Evolutionary conservation across 2,797 vertebrate genomes (phyloP), one percentile per base, ranked within the genome.

Genomic region (Anguilla pacifica): DNA sequence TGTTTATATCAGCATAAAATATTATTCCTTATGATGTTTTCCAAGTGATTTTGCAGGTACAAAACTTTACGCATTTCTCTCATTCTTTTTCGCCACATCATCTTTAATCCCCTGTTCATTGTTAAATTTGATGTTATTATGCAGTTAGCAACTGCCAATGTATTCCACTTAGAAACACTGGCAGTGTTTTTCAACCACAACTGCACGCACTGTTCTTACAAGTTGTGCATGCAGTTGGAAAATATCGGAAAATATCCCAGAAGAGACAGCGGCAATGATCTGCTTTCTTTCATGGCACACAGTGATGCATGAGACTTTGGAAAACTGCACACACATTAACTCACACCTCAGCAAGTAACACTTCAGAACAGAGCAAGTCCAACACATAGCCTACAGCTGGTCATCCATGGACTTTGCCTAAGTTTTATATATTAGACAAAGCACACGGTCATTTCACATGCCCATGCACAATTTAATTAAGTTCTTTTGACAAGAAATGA

Each of bases 1-100:
- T 67, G 64, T 67, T 67, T 67, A n/a, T 67, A 67, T 67, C 64
- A 28, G 64, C 64, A 67, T 67, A 67, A n/a, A 28, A 67, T 67
- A 67, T 28, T 28, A 67, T 67, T 67, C n/a, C 64, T 59, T 59
- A 59, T 59, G 57, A 28, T 6, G 61, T 28, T 28, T n/a, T n/a
- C 64, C 17, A 70, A 70, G n/a, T 70, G 25, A 70, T 70, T 28
- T n/a, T 28, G 25, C 15, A n/a, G 10, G 15, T 17, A 59, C 15
- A 59, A 59, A 15, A 55, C 10, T 55, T 2, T 11, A 55, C 13
- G 57, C 57, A 59, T 19, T 17, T 15, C 57, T 22, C 64, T 70
- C 64, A 70, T n/a, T 9, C 25, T 67, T 67, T 67, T 67, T 25
- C 1, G n/a, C 25, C 64, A 70, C 5, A 6, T 70, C 25, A 70